Base-by-base conservation (phyloP, 2,888 invertebrate genomes). In the Charanyca ferruginea region DNA sequence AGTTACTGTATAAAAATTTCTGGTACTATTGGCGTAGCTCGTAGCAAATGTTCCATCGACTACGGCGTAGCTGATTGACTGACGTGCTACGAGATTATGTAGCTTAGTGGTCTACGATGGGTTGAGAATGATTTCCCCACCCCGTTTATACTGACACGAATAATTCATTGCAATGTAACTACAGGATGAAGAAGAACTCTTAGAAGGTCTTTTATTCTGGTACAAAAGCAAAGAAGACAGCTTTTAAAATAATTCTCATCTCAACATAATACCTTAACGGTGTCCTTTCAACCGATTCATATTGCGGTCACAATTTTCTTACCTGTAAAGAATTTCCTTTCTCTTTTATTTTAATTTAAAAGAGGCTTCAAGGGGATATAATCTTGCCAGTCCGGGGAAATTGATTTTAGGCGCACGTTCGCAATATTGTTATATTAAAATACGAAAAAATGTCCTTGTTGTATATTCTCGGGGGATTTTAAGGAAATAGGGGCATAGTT, bases 311-410 rank as follows among this genome's bases (percentile, higher is more conserved):
- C 49, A 70, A 62, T 66, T 42, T 63, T 67, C 59, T 23, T 76
- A 69, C 71, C 68, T 73, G 60, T 54, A 58, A 57, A 80, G 61
- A 71, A 66, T 60, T 73, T 48, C 44, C 38, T 66, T 66, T 67
- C 51, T 74, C 73, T 74, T 74, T 78, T 74, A 78, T 83, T 83
- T 81, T 80, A 74, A 81, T 81, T 83, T 83, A 81, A 81, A 83
- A 66, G 66, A 70, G 58, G 65, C 80, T 77, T 60, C 41, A 67
- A 65, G 64, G 58, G 62, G 49, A 64, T 59, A 69, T 78, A 81
- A 81, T 83, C 79, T 73, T 32, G 55, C 45, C 67, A 48, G 81
- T 41, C 68, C 25, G 53, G 57, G 75, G 81, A 81, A 81, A 81
- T 81, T 81, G 83, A 74, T 81, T 80, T 83, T 70, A 55, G 68